Base-by-base conservation (phyloP, 2,888 invertebrate genomes). In the Mesorhabditis spiculigera region DNA sequence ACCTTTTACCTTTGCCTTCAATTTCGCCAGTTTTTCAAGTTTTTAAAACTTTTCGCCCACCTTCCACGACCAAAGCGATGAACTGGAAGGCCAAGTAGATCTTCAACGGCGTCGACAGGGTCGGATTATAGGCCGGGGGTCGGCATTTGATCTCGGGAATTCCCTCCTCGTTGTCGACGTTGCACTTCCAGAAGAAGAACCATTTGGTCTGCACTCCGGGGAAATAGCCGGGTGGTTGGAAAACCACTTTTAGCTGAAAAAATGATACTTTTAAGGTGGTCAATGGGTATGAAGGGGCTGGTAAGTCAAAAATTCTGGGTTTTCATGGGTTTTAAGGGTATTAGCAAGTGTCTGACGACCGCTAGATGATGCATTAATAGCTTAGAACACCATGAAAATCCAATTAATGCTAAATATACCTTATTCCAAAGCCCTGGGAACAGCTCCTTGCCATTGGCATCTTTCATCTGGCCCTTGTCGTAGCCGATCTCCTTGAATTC, bases 221-320 rank as follows among this genome's bases (percentile, higher is more conserved):
- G 76, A 90, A 88, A 93, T 93, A 94, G 80, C 93, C 93, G 0
- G 94, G 94, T 0, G 93, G 93, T 88, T 91, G 92, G 86, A 93
- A 90, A 3, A 92, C 83, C 0, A 91, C 91, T 4, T 89, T 89
- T 28, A 93, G 78, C 85, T 91, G 69, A 43, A 73, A 16, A 28
- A 28, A 28, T 28, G 28, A 28, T 28, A 28, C 28, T 28, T 28
- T 28, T 28, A 16, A 16, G 16, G n/a, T 8, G 63, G 8, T 63
- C 8, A 63, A 16, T 28, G 28, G 28, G 28, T 28, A 28, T 28
- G 3, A 28, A 28, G 3, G 28, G 28, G 28, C 28, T 28, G 28
- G 28, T 28, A 28, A 28, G 28, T 28, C 1, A 28, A 28, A 28
- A 28, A 28, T 28, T 28, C 28, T 28, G 28, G 28, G 28, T 3